phyloP scores from a whole-genome alignment of 2,888 invertebrate genomes.

The Rotaria macrura region DNA sequence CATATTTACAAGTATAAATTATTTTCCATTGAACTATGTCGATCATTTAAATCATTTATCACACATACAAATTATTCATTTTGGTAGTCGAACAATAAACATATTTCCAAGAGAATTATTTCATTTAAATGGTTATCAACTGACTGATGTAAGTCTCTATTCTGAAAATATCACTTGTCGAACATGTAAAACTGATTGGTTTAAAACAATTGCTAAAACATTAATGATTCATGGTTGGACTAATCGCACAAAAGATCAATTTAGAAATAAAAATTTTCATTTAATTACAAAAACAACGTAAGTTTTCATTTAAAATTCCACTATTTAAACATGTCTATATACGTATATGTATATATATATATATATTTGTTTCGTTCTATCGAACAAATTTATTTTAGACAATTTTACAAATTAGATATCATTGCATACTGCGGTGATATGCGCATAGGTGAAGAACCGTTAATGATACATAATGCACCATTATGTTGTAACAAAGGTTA shows the following conservation, averaged over 20 bases:
- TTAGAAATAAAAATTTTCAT: slow-evolving; percentile 16
- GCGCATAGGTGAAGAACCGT: background rate
- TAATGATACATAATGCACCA: slow-evolving; percentile 19
- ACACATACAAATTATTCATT: slow-evolving; percentile 10
- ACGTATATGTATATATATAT: no score
- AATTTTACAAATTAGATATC: slow-evolving; percentile 15
- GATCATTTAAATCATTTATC: background rate
- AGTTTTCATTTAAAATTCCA: background rate
- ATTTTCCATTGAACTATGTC: background rate
- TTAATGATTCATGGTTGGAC: background rate
- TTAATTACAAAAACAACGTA: background rate
- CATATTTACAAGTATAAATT: slow-evolving; percentile 10
- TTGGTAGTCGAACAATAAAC: slow-evolving; percentile 14
- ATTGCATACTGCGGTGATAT: slow-evolving; percentile 17
- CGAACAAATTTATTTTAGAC: background rate
- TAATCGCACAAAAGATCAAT: background rate
- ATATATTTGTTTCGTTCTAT: no score
- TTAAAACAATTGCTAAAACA: slow-evolving; percentile 15
- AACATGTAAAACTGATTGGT: slow-evolving; percentile 20
- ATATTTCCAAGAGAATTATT: slow-evolving; percentile 12
- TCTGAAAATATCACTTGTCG: background rate
- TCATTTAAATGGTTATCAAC: slow-evolving; percentile 22
- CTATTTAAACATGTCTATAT: background rate
- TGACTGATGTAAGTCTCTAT: slow-evolving; percentile 12
- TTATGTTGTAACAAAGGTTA: slow-evolving; percentile 20